Evolutionary conservation across 2,888 invertebrate species (phyloP), one percentile per base, ranked within the genome.

Genomic region (Flexamia atlantica): DNA sequence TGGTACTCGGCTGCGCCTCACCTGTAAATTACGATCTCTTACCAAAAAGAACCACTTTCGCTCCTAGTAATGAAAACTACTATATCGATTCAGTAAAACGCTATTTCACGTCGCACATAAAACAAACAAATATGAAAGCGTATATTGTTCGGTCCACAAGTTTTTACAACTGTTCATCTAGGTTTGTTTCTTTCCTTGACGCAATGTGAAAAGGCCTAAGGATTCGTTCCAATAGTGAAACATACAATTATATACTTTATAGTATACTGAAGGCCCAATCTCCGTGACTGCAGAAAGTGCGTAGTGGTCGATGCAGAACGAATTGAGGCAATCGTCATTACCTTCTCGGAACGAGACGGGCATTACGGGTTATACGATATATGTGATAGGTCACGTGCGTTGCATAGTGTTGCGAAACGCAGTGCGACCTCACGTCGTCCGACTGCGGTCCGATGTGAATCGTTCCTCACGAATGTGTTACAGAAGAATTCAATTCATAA

Each of bases 311-410:
- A 17, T 25, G 64, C 64, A 64, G 64, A 64, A 64, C 64, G 17
- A 64, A 64, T 28, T 5, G 64, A 28, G 30, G 64, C 25, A 28
- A n/a, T 60, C 60, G 64, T 64, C 30, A 28, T 64, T 64, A 64
- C 64, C 30, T n/a, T n/a, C n/a, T n/a, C n/a, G n/a, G 64, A 64
- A 64, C 30, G 64, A 28, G 64, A 1, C 64, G 14, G 23, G 7
- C 4, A 64, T 30, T 28, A 64, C 64, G 30, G 64, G 30, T 28
- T 64, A 64, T 64, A 64, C 64, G 64, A 64, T 64, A 25, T 60
- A 20, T 64, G 64, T 28, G 64, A 64, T 64, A 64, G 64, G 64
- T 28, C 64, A 64, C 64, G 64, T 64, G 4, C 14, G 23, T 10
- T 20, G 53, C 5, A 53, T 53, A 23, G 23, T 53, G 14, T 23